Conservation (phyloP, 1,140 invertebrate species). For the Zelostemma sp. region DNA sequence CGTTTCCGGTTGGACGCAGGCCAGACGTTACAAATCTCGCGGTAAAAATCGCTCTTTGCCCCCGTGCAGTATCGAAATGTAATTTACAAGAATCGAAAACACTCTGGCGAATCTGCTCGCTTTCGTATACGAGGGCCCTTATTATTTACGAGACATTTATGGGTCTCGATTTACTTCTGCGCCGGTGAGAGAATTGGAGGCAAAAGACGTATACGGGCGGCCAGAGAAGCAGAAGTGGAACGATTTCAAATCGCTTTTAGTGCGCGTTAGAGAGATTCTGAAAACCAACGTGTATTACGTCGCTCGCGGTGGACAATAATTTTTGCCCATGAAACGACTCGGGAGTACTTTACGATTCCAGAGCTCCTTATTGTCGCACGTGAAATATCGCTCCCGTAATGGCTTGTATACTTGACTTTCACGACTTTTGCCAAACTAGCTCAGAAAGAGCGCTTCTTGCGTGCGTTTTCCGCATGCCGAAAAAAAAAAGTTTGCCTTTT, state of each 20-base stretch:
- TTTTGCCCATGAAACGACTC: slow-evolving; percentile 1
- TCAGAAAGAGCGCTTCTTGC: too few species aligned
- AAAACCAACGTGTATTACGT: slow-evolving; percentile 3
- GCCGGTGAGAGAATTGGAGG: background rate
- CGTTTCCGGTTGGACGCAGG: background rate
- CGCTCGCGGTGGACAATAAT: slow-evolving; percentile 2
- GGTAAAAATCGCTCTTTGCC: slow-evolving; percentile 1
- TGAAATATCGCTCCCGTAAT: background rate
- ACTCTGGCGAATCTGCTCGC: background rate
- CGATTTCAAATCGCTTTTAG: background rate
- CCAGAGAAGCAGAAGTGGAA: background rate
- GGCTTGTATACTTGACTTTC: too few species aligned
- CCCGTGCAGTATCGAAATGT: slow-evolving; percentile 3
- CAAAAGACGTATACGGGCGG: background rate
- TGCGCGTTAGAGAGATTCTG: background rate
- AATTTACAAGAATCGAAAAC: slow-evolving; percentile 11
- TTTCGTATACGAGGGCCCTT: slow-evolving; percentile 6
- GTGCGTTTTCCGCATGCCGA: too few species aligned
- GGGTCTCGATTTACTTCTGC: slow-evolving; percentile 2
- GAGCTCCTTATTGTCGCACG: slow-evolving; percentile 1
- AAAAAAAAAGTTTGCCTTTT: too few species aligned
- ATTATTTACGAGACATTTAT: slow-evolving; percentile 14
- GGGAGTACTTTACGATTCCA: background rate
- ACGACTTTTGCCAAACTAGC: too few species aligned
- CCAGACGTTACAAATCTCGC: slow-evolving; percentile 4